Evolutionary conservation across 1,140 invertebrate species (phyloP).

Genomic region (Drosophila pachea): DNA sequence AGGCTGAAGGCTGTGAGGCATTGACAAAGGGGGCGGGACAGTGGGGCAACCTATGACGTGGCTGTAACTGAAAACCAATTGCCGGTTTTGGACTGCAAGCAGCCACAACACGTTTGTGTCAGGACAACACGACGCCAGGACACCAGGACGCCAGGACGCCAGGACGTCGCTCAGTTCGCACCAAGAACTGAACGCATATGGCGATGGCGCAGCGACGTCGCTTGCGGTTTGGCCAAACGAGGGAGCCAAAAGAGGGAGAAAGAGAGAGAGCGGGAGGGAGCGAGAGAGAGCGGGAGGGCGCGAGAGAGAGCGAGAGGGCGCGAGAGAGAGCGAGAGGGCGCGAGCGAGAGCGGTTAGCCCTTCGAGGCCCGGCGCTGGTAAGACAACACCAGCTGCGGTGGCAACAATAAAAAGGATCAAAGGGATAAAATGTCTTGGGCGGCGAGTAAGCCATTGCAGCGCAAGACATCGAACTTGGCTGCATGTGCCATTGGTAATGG

Average conservation of each 20-base stretch:
- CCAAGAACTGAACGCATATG: slow-evolving; percentile 9
- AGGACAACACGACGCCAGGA: background rate
- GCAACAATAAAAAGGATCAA: slow-evolving; percentile 59
- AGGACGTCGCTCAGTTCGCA: background rate
- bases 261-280: background rate
- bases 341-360: background rate
- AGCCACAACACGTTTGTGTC: slow-evolving; percentile 48
- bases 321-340: too few relatives aligned
- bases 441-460: slow-evolving; percentile 33
- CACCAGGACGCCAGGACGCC: background rate
- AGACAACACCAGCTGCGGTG: slow-evolving; percentile 59
- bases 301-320: too few relatives aligned
- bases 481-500: slow-evolving; percentile 40
- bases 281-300: background rate
- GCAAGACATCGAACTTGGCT: slow-evolving; percentile 18
- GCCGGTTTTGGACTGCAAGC: slow-evolving; percentile 43
- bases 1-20: background rate
- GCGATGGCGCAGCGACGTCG: background rate
- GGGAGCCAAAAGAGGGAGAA: background rate
- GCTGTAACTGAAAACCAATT: slow-evolving; percentile 58
- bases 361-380: slow-evolving; percentile 17
- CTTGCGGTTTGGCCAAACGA: slow-evolving; percentile 37
- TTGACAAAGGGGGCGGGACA: background rate
- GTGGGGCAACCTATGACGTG: background rate
- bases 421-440: slow-evolving; percentile 54